Conservation (phyloP, 2,113 vertebrate species). For the Plestiodon gilberti region DNA sequence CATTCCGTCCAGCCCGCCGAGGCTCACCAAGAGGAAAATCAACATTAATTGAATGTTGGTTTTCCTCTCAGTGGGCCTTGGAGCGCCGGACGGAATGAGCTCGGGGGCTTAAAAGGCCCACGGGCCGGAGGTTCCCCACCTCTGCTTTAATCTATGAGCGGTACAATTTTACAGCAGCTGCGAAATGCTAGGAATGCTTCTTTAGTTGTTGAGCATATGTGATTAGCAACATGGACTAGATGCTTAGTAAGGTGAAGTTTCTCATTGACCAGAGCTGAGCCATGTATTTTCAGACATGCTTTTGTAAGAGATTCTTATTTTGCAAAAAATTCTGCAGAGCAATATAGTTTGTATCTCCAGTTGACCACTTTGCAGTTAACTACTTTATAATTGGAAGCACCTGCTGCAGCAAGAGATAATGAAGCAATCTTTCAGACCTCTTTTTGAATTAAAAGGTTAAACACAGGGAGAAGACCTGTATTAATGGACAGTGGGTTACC, state of each 20-base stretch:
- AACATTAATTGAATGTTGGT: too few relatives aligned
- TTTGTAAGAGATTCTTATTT: neutral
- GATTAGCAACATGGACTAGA: neutral
- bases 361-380: too few relatives aligned
- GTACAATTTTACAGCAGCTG: neutral
- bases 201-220: neutral
- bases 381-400: neutral
- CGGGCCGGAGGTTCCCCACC: too few relatives aligned
- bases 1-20: too few relatives aligned
- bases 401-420: neutral
- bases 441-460: neutral
- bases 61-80: too few relatives aligned
- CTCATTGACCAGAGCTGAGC: neutral
- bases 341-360: neutral
- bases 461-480: neutral
- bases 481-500: neutral
- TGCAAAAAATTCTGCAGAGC: conserved; percentile 16
- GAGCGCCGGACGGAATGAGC: too few relatives aligned
- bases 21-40: too few relatives aligned
- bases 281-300: neutral
- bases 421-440: neutral
- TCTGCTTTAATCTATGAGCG: too few relatives aligned
- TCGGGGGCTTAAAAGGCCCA: too few relatives aligned
- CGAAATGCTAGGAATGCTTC: neutral
- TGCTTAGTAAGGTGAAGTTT: neutral